A percentile compares a stretch with the other conserved stretches of the same genome.
These are phyloP conservation scores for Tamias sibiricus DNA, from an alignment of 2,113 vertebrate species.

Conservation along the genomic window DNA sequence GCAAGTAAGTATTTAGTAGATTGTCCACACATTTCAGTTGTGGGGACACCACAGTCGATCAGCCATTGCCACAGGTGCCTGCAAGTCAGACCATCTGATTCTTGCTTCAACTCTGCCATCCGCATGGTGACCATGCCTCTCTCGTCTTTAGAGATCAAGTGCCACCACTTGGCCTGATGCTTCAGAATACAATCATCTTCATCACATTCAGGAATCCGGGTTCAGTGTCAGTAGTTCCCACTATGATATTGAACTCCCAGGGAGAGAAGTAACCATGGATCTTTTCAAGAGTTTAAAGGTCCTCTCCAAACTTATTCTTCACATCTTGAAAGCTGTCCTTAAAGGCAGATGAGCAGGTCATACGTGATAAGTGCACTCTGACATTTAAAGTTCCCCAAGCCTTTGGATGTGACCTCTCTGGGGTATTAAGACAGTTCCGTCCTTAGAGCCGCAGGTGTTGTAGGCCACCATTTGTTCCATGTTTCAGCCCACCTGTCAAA, in stretches of 20 bases:
- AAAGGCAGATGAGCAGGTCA: neutral
- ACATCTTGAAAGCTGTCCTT: neutral
- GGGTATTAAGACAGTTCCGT: neutral
- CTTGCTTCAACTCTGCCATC: neutral
- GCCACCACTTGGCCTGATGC: no score
- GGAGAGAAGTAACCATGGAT: neutral
- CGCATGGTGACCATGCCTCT: neutral
- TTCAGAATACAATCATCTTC: neutral
- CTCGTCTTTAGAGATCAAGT: neutral
- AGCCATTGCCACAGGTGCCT: neutral
- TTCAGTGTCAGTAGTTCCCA: neutral
- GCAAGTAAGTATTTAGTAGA: no score
- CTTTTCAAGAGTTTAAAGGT: neutral
- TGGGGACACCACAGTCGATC: neutral
- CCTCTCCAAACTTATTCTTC: neutral
- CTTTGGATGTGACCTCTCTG: neutral
- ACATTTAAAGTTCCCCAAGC: neutral
- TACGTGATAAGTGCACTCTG: neutral
- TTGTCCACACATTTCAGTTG: no score
- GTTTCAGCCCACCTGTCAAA: neutral
- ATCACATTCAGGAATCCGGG: neutral
- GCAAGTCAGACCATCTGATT: neutral
- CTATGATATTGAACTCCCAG: neutral
- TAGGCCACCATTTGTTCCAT: neutral
- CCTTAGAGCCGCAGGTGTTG: neutral